Conservation (phyloP, 37 sponge, comb jelly and placozoan genomes). For the Eunapius fragilis region DNA sequence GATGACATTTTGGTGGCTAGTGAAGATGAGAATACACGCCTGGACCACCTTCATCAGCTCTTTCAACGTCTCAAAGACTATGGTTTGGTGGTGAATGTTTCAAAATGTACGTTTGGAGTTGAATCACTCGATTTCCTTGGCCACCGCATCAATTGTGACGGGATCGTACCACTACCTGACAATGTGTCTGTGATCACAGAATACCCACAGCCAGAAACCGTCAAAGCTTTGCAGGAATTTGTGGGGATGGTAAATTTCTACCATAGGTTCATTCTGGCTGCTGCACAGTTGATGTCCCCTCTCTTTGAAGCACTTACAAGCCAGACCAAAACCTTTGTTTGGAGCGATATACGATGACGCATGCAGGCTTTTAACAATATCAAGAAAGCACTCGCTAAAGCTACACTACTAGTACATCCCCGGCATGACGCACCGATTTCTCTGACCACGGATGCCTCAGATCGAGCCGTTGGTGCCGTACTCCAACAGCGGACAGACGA, state of each 20-base stretch:
- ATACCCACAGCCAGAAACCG: conserved; percentile 32
- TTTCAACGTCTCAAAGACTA: conserved; percentile 39
- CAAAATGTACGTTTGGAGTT: conserved; percentile 38
- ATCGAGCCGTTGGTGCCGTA: conserved; percentile 19
- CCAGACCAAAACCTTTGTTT: neutral
- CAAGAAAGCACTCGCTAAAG: conserved; percentile 31
- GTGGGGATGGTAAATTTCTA: conserved; percentile 62
- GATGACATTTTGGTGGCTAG: conserved; percentile 24
- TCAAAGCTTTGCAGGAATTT: conserved; percentile 36
- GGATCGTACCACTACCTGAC: conserved; percentile 21
- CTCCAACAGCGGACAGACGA: conserved; percentile 24
- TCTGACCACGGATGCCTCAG: conserved; percentile 30
- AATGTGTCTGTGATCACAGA: conserved; percentile 21
- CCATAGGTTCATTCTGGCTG: conserved; percentile 41
- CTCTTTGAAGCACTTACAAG: conserved; percentile 4
- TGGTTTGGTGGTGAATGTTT: conserved; percentile 44
- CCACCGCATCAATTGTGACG: conserved; percentile 21
- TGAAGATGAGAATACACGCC: conserved; percentile 32
- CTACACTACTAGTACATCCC: conserved; percentile 16
- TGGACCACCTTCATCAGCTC: conserved; percentile 26
- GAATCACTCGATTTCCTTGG: conserved; percentile 36
- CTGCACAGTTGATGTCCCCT: conserved; percentile 33
- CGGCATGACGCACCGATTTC: conserved; percentile 7
- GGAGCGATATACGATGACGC: conserved; percentile 6
- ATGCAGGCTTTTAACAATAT: conserved; percentile 11